Percentiles rank a stretch among this genome's conserved stretches.
Conservation (phyloP, 2,797 vertebrate genomes). For the Rhodeus uyekii region DNA sequence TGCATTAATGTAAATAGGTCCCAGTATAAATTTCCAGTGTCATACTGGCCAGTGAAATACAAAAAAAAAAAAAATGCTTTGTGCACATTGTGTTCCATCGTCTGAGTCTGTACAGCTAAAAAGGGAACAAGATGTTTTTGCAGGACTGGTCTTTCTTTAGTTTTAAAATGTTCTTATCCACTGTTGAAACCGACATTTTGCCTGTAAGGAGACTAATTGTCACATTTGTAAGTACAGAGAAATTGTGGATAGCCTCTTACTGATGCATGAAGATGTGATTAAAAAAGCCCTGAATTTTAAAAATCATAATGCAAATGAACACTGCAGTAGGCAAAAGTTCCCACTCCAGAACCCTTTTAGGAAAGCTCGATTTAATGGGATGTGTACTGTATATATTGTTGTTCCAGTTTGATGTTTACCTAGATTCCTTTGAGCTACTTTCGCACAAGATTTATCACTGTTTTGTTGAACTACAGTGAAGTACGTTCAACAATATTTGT, state of each 20-base stretch:
- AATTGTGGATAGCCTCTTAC: slow-evolving; percentile 7
- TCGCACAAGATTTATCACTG: slow-evolving; percentile 70
- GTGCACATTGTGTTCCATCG: background rate
- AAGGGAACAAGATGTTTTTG: background rate
- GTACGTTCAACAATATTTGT: slow-evolving; percentile 64
- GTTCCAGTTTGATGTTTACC: slow-evolving; percentile 77
- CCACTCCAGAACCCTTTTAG: slow-evolving; percentile 48
- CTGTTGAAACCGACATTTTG: background rate
- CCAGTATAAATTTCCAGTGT: background rate
- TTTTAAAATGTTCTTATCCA: background rate
- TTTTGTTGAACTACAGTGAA: slow-evolving; percentile 60
- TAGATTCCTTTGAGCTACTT: slow-evolving; percentile 68
- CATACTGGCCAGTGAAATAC: background rate
- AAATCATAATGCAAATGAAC: background rate
- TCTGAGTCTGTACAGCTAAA: slow-evolving; percentile 9
- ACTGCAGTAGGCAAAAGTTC: slow-evolving; percentile 5
- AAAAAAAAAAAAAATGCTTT: background rate
- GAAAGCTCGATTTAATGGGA: slow-evolving; percentile 47
- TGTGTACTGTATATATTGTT: slow-evolving; percentile 52
- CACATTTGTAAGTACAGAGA: slow-evolving; percentile 13
- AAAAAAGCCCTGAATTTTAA: slow-evolving; percentile 8
- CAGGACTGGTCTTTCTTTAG: background rate
- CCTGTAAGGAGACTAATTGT: background rate
- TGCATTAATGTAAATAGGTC: background rate
- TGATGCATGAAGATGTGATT: slow-evolving; percentile 20